A percentile compares a stretch with the other conserved stretches of the same genome.
Evolutionary conservation across 2,888 invertebrate species (phyloP).

Genomic region (Epinotia nisella): DNA sequence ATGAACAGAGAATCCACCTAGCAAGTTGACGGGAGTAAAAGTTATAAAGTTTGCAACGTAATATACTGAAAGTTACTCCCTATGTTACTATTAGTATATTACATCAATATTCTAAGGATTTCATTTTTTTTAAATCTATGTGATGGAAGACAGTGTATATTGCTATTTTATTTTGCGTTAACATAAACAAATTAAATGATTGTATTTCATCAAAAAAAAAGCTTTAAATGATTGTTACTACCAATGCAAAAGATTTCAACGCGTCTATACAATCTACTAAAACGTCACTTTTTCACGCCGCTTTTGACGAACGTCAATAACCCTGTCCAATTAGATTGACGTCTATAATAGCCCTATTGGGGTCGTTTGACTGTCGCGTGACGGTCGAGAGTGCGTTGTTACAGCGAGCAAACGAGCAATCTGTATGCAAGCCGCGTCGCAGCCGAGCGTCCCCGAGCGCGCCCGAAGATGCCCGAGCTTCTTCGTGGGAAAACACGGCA

Average conservation of each 20-base stretch:
- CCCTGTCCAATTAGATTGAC: slow-evolving; percentile 19
- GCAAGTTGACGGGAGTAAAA: too few relatives aligned
- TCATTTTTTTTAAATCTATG: too few relatives aligned
- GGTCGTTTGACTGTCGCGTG: slow-evolving; percentile 32
- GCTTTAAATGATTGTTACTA: neutral
- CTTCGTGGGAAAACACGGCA: slow-evolving; percentile 82
- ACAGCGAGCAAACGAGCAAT: slow-evolving; percentile 40
- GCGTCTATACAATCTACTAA: neutral
- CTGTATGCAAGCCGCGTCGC: slow-evolving; percentile 63
- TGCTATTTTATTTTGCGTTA: too few relatives aligned
- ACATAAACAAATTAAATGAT: too few relatives aligned
- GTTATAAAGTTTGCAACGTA: too few relatives aligned
- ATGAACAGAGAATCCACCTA: too few relatives aligned
- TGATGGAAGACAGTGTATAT: too few relatives aligned
- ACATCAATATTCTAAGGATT: too few relatives aligned
- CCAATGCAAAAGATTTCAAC: slow-evolving; percentile 16
- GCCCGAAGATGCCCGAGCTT: slow-evolving; percentile 65
- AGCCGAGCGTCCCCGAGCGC: slow-evolving; percentile 58
- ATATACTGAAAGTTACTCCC: too few relatives aligned
- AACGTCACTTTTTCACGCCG: neutral
- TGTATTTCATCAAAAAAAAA: neutral
- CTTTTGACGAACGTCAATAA: slow-evolving; percentile 1
- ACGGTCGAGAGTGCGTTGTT: slow-evolving; percentile 38
- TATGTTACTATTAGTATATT: too few relatives aligned
- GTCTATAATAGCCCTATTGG: neutral